These are phyloP conservation scores for Drosophila repletoides DNA, from an alignment of 1,140 invertebrate genomes.

Conservation along the genomic window DNA sequence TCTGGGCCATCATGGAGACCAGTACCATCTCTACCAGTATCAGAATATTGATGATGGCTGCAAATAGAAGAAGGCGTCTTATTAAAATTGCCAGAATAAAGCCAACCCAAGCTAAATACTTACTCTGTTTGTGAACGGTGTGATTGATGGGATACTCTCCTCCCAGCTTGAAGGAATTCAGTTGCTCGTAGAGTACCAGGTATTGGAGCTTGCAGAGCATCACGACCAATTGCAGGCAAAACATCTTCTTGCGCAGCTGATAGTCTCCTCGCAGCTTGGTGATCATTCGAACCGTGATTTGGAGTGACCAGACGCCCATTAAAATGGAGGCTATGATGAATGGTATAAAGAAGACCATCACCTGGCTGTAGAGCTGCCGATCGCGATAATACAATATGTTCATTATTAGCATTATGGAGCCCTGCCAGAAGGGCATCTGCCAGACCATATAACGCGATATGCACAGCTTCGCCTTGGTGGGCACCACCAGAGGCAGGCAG, in stretches of 20 bases:
- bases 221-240: slow-evolving; percentile 69
- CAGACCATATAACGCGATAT: slow-evolving; percentile 70
- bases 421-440: slow-evolving; percentile 79
- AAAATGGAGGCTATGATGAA: slow-evolving; percentile 70
- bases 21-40: slow-evolving; percentile 78
- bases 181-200: slow-evolving; percentile 65
- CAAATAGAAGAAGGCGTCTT: neutral
- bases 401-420: slow-evolving; percentile 75
- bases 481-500: slow-evolving; percentile 62
- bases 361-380: slow-evolving; percentile 47
- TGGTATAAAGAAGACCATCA: slow-evolving; percentile 71
- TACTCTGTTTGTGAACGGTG: slow-evolving; percentile 76
- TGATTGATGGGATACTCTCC: slow-evolving; percentile 78
- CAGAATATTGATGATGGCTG: slow-evolving; percentile 74
- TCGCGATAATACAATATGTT: slow-evolving; percentile 73
- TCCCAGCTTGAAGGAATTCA: slow-evolving; percentile 59
- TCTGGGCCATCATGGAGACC: slow-evolving; percentile 71
- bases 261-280: slow-evolving; percentile 59
- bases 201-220: slow-evolving; percentile 76
- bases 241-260: slow-evolving; percentile 76
- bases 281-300: slow-evolving; percentile 74
- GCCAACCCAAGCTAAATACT: slow-evolving; percentile 18
- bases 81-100: neutral
- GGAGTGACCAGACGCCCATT: slow-evolving; percentile 69
- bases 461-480: slow-evolving; percentile 65